These are phyloP conservation scores for Resseliella maxima DNA, from an alignment of 2,888 invertebrate genomes.

Conservation along the genomic window DNA sequence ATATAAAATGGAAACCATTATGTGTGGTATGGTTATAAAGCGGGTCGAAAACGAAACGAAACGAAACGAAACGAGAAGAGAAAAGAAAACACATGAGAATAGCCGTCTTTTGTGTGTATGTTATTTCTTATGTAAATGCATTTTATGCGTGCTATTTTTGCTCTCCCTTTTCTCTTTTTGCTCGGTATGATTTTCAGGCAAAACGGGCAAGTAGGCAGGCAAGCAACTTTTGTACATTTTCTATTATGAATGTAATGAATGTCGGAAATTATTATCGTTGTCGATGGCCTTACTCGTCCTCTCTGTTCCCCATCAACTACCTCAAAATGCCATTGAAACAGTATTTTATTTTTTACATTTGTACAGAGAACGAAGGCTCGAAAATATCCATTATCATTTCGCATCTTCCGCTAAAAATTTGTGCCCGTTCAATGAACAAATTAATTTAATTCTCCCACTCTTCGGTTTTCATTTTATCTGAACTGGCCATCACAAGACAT, in stretches of 20 bases:
- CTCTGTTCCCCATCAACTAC: not conserved
- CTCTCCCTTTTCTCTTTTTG: not conserved
- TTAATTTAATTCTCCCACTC: not conserved
- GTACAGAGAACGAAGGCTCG: not conserved
- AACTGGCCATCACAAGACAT: constrained; percentile 16
- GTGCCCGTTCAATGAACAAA: not conserved
- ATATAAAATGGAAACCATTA: constrained; percentile 7
- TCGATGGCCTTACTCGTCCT: not conserved
- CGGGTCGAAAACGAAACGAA: not conserved
- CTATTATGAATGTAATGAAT: constrained; percentile 6
- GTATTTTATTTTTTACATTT: not conserved
- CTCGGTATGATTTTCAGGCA: constrained; percentile 1
- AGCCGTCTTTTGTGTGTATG: constrained; percentile 14
- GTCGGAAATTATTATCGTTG: constrained; percentile 33
- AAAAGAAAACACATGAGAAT: not conserved
- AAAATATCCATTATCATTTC: not conserved
- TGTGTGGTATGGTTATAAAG: not conserved
- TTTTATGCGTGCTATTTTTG: not conserved
- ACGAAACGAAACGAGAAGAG: not conserved
- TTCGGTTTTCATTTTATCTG: too few species aligned
- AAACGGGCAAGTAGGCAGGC: too few species aligned
- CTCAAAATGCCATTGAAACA: not conserved
- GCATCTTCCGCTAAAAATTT: not conserved
- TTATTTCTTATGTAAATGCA: constrained; percentile 24
- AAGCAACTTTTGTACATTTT: not conserved